phyloP scores from a whole-genome alignment of 1,140 invertebrate genomes.

The Idris sp. region DNA sequence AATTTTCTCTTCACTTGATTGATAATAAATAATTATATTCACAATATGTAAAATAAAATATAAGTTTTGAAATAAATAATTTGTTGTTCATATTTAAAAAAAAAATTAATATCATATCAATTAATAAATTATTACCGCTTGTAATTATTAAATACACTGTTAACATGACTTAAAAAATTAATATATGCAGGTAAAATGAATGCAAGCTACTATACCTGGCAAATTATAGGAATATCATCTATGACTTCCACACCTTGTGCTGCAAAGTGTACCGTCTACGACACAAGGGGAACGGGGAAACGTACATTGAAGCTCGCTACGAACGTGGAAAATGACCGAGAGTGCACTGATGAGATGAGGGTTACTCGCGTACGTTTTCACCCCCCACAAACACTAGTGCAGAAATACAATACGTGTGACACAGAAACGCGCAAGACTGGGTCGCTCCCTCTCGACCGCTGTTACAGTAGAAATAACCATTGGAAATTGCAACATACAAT shows the following conservation, averaged over 20 bases:
- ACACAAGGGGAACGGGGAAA: constrained; percentile 3
- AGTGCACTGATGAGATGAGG: constrained; percentile 35
- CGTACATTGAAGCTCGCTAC: constrained; percentile 5
- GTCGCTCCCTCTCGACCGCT: constrained; percentile 7
- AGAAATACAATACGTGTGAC: constrained; percentile 20
- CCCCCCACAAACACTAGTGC: constrained; percentile 13
- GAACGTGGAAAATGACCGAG: constrained; percentile 28
- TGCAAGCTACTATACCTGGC: constrained; percentile 7
- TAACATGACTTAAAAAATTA: no score
- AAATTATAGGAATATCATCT: constrained; percentile 22
- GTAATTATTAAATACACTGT: no score
- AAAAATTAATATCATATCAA: no score
- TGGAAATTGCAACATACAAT: no score
- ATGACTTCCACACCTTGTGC: constrained; percentile 24
- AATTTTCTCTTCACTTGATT: no score
- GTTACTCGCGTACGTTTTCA: constrained; percentile 38
- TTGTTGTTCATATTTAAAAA: no score
- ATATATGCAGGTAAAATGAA: no score
- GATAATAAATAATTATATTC: no score
- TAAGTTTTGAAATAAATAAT: no score
- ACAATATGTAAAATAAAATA: no score
- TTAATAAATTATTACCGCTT: no score
- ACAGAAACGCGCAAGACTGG: constrained; percentile 38
- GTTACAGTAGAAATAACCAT: constrained; percentile 22
- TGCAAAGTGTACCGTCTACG: constrained; percentile 17